Evolutionary conservation across 2,888 invertebrate genomes (phyloP), one percentile per base, ranked within the genome.

Genomic region (Drosophila formosana): DNA sequence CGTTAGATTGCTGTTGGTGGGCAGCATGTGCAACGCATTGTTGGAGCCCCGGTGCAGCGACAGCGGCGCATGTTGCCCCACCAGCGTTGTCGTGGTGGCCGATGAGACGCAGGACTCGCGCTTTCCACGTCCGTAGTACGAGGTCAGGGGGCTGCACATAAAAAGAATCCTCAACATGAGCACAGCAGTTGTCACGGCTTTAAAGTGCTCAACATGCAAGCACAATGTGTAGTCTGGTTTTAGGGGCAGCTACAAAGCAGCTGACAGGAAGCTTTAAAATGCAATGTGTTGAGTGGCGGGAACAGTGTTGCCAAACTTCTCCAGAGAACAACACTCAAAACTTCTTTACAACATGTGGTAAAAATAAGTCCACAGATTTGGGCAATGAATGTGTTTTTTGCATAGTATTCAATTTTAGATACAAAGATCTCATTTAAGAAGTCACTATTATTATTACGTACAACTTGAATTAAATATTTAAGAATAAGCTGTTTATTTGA

Each of bases 81-180:
- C 94, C 77, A 96, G 93, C 4, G 96, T 96, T 11, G 96, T 96
- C 64, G 96, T 96, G 41, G 96, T 96, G 61, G 95, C 94, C 92
- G 96, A 96, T 61, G 96, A 96, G 13, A 96, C 95, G 72, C 96
- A 95, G 4, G 96, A 96, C 92, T 96, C 96, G 47, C 91, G 88
- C 71, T 91, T 91, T 69, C 96, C 93, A 92, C 96, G 96, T 83
- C 94, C 93, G 90, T 94, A 95, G 70, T 92, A 90, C 9, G 91
- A 93, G 80, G 95, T 95, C 60, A 96, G 95, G 85, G 96, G 96
- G 91, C 95, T 95, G 94, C 34, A 50, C 61, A 65, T 62, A 73
- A 51, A 71, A 65, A 64, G 43, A 57, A 37, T 72, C 51, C 62
- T 73, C 63, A 64, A 45, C 56, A 58, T 34, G 46, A 52, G 53